Percentiles rank a stretch among this genome's conserved stretches.
Evolutionary conservation across 2,888 invertebrate species (phyloP).

Genomic region (Drosophila nigricruria): DNA sequence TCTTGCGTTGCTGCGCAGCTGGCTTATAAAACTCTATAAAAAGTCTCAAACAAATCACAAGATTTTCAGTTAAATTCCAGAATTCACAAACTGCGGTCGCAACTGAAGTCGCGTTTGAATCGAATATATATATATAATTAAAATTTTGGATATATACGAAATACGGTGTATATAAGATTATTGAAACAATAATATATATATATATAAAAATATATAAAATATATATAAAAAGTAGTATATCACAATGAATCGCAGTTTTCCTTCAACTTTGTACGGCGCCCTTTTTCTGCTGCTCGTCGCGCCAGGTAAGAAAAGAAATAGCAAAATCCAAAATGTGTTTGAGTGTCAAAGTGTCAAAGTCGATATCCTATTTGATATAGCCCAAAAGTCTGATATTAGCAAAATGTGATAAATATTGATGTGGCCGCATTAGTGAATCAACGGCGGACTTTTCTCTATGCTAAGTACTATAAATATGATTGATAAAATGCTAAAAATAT

Average conservation of each 20-base stretch:
- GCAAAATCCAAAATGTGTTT: background rate
- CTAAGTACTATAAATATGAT: background rate
- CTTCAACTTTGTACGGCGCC: conserved; percentile 42
- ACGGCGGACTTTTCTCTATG: background rate
- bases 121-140: conserved; percentile 29
- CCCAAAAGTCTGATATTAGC: conserved; percentile 17
- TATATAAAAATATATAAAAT: background rate
- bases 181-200: background rate
- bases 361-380: conserved; percentile 4
- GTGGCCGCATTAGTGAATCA: background rate
- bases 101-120: conserved; percentile 10
- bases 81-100: conserved; percentile 80
- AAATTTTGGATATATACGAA: conserved; percentile 30
- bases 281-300: conserved; percentile 54
- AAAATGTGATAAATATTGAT: conserved; percentile 46
- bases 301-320: conserved; percentile 61
- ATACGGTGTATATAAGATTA: conserved; percentile 1
- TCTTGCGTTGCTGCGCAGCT: conserved; percentile 48
- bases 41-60: conserved; percentile 80
- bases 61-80: conserved; percentile 83
- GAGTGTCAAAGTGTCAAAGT: background rate
- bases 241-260: conserved; percentile 44
- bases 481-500: conserved; percentile 1
- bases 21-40: conserved; percentile 77
- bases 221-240: background rate